Evolutionary conservation across 1,140 invertebrate species (phyloP), one percentile per base, ranked within the genome.

Genomic region (Drosophila suzukii): DNA sequence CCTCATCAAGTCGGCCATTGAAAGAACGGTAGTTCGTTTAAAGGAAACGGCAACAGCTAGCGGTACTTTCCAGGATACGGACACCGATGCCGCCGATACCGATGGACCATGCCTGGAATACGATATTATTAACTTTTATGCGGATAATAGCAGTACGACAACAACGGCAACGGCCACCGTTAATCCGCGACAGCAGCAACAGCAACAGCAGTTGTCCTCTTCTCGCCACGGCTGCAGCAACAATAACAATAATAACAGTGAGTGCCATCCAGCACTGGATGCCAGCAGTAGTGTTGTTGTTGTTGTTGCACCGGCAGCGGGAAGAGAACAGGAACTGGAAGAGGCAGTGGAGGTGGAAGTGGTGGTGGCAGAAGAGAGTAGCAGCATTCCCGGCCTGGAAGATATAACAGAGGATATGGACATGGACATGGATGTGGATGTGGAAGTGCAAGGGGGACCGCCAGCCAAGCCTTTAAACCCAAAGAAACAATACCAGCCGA

Each of bases 61-160:
- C 73, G 17, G 34, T 11, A 47, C 13, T 7, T n/a, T 15, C 47
- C 15, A 50, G 24, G 43, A 34, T n/a, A 13, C 27, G 6, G 82
- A 83, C 62, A 62, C 82, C 8, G 32, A 34, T 0, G 30, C 3
- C 5, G 8, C 32, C 7, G 32, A 32, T 32, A 5, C 6, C 6
- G 30, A 32, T 6, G 30, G 30, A 32, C 68, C 83, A 38, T 50
- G 58, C 39, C 66, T 86, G 44, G 84, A 88, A 54, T 86, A 83
- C 61, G 83, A 88, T 68, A 81, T 86, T 39, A 86, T 86, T 15
- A 88, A 86, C 57, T 83, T 73, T 34, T 79, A 88, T 38, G 78
- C 81, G 36, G 73, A 81, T 72, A 36, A 65, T 7, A 39, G 30
- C 8, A 43, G 2, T 15, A 12, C 43, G 6, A 4, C 17, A 20